Conservation (phyloP, 1,140 invertebrate genomes). For the Centruroides vittatus region DNA sequence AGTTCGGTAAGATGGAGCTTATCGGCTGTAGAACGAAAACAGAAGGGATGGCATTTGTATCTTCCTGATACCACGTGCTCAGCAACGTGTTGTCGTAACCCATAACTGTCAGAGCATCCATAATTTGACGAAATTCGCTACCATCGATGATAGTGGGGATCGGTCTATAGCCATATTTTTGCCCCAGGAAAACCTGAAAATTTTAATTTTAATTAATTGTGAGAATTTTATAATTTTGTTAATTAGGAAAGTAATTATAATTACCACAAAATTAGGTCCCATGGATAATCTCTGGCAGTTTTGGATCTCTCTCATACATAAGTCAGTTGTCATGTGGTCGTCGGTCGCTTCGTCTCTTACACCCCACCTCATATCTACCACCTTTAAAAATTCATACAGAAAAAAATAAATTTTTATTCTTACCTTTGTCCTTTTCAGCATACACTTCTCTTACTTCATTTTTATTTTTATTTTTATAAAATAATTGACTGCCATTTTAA, state of each 20-base stretch:
- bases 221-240: neutral
- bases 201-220: neutral
- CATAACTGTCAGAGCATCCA: conserved; percentile 58
- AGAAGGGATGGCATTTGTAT: conserved; percentile 80
- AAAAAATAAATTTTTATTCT: conserved; percentile 1
- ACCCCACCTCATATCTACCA: conserved; percentile 98
- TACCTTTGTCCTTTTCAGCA: neutral
- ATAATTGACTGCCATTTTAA: no score
- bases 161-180: conserved; percentile 95
- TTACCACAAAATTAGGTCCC: conserved; percentile 93
- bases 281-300: conserved; percentile 94
- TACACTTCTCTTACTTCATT: no score
- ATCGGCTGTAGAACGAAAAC: conserved; percentile 91
- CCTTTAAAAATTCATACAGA: conserved; percentile 38
- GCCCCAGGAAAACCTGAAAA: conserved; percentile 74
- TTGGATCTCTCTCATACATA: conserved; percentile 95
- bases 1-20: conserved; percentile 91
- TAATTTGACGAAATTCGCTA: conserved; percentile 76
- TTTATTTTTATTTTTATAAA: no score
- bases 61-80: conserved; percentile 92
- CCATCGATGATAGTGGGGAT: conserved; percentile 90
- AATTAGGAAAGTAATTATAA: conserved; percentile 1
- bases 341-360: conserved; percentile 83
- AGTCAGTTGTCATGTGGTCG: conserved; percentile 96
- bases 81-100: conserved; percentile 63